These are phyloP conservation scores for Ictidomys tridecemlineatus DNA, from an alignment of 2,113 vertebrate species.

Conservation along the genomic window DNA sequence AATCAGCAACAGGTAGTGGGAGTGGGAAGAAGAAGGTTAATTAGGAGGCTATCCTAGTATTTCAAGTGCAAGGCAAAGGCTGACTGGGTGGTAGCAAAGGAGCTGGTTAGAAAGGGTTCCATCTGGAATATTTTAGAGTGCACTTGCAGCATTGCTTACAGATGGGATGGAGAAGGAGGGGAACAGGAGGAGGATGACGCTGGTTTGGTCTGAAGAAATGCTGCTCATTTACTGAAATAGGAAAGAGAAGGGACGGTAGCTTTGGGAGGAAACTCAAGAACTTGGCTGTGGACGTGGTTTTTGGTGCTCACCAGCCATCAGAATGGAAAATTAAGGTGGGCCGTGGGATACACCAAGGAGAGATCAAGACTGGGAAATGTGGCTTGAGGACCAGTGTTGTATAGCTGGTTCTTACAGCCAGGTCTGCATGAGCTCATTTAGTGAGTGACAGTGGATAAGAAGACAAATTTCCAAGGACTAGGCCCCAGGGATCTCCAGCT, in stretches of 20 bases:
- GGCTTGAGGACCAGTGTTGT: not conserved
- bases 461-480: not conserved
- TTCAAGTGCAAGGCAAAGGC: not conserved
- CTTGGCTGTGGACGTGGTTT: not conserved
- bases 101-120: not conserved
- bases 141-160: not conserved
- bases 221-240: not conserved
- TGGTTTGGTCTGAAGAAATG: not conserved
- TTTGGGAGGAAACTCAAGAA: not conserved
- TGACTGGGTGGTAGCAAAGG: not conserved
- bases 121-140: not conserved
- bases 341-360: not conserved
- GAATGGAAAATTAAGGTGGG: not conserved
- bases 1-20: not conserved
- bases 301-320: not conserved
- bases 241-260: not conserved
- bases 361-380: constrained; percentile 4
- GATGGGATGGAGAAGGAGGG: not conserved
- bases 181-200: not conserved
- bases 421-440: not conserved
- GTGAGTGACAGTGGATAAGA: not conserved
- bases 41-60: not conserved
- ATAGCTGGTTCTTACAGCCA: not conserved
- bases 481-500: not conserved
- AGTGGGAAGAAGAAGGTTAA: not conserved